Evolutionary conservation across 2,797 vertebrate species (phyloP), one percentile per base, ranked within the genome.

Genomic region (Columba guinea): DNA sequence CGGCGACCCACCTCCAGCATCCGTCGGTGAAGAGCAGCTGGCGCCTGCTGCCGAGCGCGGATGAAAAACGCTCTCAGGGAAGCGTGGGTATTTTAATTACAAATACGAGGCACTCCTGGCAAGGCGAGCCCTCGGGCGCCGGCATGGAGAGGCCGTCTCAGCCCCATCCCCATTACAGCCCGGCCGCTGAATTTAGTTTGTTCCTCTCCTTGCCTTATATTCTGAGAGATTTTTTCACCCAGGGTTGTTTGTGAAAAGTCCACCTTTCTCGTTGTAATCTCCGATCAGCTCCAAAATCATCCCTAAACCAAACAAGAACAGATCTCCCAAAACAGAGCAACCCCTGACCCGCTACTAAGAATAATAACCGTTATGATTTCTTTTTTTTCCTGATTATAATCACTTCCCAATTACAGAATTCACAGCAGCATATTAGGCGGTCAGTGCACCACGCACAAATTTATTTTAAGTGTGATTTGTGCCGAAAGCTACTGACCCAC

Each of bases 11-110:
- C 21, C 44, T 82, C 87, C 63, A 73, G 75, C 78, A 85, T 70
- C 93, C 27, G 56, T 65, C 19, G 37, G 46, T 10, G 15, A 52
- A 1, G 44, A 84, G 62, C 94, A 93, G 84, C 86, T 93, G 92
- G 62, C 49, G 86, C 81, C 92, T 78, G 86, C 77, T 84, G 92
- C 69, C 28, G 23, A 5, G 48, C 48, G 55, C 13, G 55, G 34
- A 7, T 17, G 46, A 17, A 63, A 68, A 68, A 20, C 16, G 12
- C 73, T 81, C 41, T n/a, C 58, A n/a, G 75, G 63, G 78, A 65
- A 84, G 52, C 11, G 32, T 17, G 55, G 24, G 26, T 65, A 49
- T 24, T 59, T 87, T 44, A 63, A 85, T 55, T 35, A 41, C 30
- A 59, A 28, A 23, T 34, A 32, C 1, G 23, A 82, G 49, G 35